Evolutionary conservation across 2,113 vertebrate genomes (phyloP), one percentile per base, ranked within the genome.

Genomic region (Pristiophorus japonicus): DNA sequence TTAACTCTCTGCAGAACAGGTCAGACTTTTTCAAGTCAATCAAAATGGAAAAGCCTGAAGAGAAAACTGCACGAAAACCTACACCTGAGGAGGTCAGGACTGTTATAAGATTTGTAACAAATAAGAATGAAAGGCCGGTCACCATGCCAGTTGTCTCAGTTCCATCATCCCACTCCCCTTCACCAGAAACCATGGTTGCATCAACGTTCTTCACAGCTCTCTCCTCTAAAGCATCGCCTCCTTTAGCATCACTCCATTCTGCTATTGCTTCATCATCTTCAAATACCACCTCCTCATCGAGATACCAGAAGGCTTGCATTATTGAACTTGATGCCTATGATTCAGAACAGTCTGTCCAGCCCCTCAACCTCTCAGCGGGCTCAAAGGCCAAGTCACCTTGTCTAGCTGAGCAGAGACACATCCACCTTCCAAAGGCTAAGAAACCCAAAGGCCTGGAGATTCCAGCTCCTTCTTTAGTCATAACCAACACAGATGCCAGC

Each of bases 371-470:
- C 95, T 99, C 99, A 55, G 98, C 99, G 0, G 98, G 98, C 96
- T 98, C 98, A 97, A 98, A 99, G 97, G 97, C 98, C 97, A 98
- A 98, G 96, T 98, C 98, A 96, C 98, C 97, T 91, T 97, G 96
- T 70, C 96, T 95, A 20, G 95, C 96, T 0, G 96, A 97, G 95
- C 97, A 96, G 96, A 97, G 97, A 95, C 95, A 96, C 30, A 97
- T 97, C 97, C 98, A 98, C 96, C 98, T 98, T 93, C 98, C 98
- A 96, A 99, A 98, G 97, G 98, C 97, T 97, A 99, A 98, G 97
- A 99, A 99, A 96, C 99, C 99, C 97, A 99, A 99, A 98, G 98
- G 98, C 96, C 97, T 99, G 97, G 98, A 99, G 97, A 99, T 99
- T 97, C 98, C 98, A 0, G 97, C 98, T 0, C 98, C 98, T 0